A percentile compares a stretch with the other conserved stretches of the same genome.
Evolutionary conservation across 2,888 invertebrate genomes (phyloP).

Genomic region (Lamellibrachia columna): DNA sequence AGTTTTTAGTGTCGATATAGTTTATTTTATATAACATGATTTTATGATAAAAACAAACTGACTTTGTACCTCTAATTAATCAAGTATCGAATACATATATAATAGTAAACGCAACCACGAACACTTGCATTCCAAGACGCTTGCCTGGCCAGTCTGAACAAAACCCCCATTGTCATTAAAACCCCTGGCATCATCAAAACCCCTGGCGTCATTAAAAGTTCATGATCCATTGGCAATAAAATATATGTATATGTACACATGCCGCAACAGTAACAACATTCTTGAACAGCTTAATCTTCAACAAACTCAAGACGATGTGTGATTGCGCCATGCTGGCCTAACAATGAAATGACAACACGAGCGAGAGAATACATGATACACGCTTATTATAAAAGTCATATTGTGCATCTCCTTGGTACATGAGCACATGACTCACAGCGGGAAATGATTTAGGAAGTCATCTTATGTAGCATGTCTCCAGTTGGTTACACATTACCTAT

Average conservation of each 20-base stretch:
- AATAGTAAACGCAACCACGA: conserved; percentile 2
- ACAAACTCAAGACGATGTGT: neutral
- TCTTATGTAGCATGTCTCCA: too few relatives aligned
- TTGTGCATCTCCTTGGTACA: too few relatives aligned
- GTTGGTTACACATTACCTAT: too few relatives aligned
- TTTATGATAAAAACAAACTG: neutral
- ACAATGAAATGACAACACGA: neutral
- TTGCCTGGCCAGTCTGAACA: neutral
- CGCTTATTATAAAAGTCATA: too few relatives aligned
- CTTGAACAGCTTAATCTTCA: neutral
- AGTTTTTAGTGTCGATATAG: neutral
- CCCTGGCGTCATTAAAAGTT: neutral
- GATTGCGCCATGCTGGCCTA: neutral
- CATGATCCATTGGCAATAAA: neutral
- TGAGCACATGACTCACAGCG: too few relatives aligned
- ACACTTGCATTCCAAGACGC: neutral
- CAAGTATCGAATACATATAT: neutral
- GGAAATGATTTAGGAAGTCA: too few relatives aligned
- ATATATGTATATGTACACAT: neutral
- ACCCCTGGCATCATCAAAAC: neutral
- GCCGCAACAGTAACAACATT: neutral
- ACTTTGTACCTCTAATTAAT: neutral
- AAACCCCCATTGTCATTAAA: neutral
- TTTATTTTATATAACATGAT: neutral
- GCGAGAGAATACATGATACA: too few relatives aligned